A percentile compares a stretch with the other conserved stretches of the same genome.
Evolutionary conservation across 2,888 invertebrate species (phyloP).

Genomic region (Apocheima hispidaria): DNA sequence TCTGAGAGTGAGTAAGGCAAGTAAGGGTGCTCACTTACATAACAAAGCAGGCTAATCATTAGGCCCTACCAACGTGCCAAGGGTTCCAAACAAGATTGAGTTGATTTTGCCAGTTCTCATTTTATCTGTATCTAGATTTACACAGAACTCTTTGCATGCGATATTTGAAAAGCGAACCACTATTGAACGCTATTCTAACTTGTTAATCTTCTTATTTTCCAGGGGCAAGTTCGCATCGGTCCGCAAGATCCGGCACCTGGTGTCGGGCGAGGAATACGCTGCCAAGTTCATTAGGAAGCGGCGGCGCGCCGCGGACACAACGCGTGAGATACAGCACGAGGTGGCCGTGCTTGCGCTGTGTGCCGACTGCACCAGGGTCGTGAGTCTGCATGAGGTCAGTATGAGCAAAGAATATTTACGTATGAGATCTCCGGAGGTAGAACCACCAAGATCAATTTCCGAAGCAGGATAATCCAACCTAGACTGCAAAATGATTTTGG

Average conservation of each 20-base stretch:
- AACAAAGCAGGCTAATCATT: no score
- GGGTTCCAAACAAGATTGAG: no score
- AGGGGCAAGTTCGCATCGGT: slow-evolving; percentile 99
- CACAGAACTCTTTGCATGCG: no score
- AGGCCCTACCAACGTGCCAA: no score
- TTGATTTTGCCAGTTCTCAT: no score
- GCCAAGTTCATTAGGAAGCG: slow-evolving; percentile 98
- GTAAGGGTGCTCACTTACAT: no score
- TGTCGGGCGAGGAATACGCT: slow-evolving; percentile 96
- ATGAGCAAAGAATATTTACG: no score
- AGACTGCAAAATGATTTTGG: not conserved
- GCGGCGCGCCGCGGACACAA: slow-evolving; percentile 94
- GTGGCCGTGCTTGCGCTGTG: slow-evolving; percentile 96
- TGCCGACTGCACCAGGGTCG: slow-evolving; percentile 93
- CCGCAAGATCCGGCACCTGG: slow-evolving; percentile 94
- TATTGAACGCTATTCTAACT: not conserved
- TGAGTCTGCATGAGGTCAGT: slow-evolving; percentile 93
- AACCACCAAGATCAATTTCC: not conserved
- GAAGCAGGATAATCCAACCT: not conserved
- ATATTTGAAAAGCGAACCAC: not conserved
- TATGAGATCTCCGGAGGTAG: not conserved
- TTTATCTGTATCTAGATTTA: no score
- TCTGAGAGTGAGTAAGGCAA: no score
- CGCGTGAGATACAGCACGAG: slow-evolving; percentile 96
- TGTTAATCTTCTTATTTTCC: slow-evolving; percentile 68